phyloP scores from a whole-genome alignment of 2,888 invertebrate genomes.

The Pyrrhia umbra region DNA sequence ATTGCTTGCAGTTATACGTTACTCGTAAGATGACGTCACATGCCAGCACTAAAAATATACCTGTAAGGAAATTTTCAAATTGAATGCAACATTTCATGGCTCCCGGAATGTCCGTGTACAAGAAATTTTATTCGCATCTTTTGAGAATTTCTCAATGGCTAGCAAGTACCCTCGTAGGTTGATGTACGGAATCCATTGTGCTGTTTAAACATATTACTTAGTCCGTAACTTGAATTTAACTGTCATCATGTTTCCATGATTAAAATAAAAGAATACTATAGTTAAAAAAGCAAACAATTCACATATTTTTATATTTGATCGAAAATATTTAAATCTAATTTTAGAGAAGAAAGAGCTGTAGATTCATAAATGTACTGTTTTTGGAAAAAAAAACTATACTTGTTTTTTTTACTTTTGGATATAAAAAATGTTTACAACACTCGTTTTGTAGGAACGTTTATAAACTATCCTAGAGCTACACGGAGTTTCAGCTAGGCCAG shows the following conservation, averaged over 20 bases:
- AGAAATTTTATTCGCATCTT: conserved; percentile 68
- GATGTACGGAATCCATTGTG: too few relatives aligned
- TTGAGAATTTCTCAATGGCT: conserved; percentile 59
- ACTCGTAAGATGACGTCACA: conserved; percentile 29
- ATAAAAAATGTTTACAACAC: background rate
- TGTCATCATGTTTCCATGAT: too few relatives aligned
- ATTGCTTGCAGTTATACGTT: conserved; percentile 26
- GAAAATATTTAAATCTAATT: too few relatives aligned
- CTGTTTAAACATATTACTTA: too few relatives aligned
- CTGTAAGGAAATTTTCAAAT: conserved; percentile 65
- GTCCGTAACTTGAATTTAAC: too few relatives aligned
- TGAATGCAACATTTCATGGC: conserved; percentile 68
- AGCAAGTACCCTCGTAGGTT: conserved; percentile 47
- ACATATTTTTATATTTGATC: too few relatives aligned
- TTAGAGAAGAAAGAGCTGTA: too few relatives aligned
- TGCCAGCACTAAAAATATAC: conserved; percentile 52
- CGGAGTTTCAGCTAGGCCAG: background rate
- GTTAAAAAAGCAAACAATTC: too few relatives aligned
- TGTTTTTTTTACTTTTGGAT: background rate
- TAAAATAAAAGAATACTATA: too few relatives aligned
- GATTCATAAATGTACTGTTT: too few relatives aligned
- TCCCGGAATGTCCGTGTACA: conserved; percentile 58
- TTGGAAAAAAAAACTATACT: too few relatives aligned
- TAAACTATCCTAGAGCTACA: background rate
- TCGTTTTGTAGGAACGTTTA: background rate